A percentile compares a stretch with the other conserved stretches of the same genome.
These are phyloP conservation scores for Clytia hemisphaerica DNA, from an alignment of 30 jellyfish, hydroid and myxozoan species.

Conservation along the genomic window DNA sequence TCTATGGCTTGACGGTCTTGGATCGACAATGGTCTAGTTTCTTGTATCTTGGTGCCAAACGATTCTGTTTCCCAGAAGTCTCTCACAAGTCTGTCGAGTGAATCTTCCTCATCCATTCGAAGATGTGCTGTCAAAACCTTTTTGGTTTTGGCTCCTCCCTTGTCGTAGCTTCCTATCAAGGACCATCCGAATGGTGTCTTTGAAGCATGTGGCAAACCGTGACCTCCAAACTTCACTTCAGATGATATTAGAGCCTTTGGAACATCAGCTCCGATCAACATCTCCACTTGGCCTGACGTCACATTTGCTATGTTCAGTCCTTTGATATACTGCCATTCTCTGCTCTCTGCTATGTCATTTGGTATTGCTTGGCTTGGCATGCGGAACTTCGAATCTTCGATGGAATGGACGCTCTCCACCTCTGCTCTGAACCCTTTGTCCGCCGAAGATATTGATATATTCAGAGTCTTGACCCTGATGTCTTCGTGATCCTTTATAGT, in stretches of 20 bases:
- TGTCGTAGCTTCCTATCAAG: background rate
- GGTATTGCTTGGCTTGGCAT: conserved; percentile 2
- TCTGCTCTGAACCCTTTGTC: background rate
- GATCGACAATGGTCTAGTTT: background rate
- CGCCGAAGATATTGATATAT: background rate
- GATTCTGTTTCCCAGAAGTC: conserved; percentile 3
- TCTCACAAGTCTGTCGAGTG: background rate
- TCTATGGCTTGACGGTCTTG: background rate
- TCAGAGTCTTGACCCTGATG: background rate
- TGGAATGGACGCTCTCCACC: background rate
- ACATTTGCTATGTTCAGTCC: background rate
- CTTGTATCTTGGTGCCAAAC: background rate
- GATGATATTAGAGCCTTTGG: background rate
- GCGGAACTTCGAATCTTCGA: background rate
- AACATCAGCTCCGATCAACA: conserved; percentile 11
- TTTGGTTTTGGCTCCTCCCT: background rate
- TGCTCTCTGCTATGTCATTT: background rate
- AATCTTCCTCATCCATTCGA: background rate
- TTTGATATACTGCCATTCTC: background rate
- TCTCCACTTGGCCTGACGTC: background rate
- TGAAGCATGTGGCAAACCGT: background rate
- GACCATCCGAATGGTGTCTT: conserved; percentile 19
- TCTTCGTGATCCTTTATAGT: conserved; percentile 5
- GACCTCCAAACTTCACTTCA: background rate
- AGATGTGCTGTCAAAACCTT: background rate